Evolutionary conservation across 1,140 invertebrate genomes (phyloP).

Genomic region (Panagrolaimus sp.): DNA sequence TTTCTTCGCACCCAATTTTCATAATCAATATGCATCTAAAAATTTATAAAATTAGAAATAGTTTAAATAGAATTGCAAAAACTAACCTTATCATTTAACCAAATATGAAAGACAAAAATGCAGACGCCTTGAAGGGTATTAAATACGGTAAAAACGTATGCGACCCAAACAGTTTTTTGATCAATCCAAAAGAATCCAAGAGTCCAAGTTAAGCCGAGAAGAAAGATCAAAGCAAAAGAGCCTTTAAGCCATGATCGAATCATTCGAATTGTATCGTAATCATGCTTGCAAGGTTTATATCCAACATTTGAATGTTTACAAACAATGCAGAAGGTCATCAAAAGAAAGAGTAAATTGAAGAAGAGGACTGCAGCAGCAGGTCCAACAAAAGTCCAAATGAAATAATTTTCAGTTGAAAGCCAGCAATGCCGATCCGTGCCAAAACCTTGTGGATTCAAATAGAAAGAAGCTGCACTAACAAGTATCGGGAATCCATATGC

Average conservation of each 20-base stretch:
- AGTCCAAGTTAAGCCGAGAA: not conserved
- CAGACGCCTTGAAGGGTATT: not conserved
- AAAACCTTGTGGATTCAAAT: not conserved
- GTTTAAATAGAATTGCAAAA: not conserved
- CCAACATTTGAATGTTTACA: not conserved
- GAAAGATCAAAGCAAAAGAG: not conserved
- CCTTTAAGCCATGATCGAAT: not conserved
- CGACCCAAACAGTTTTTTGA: not conserved
- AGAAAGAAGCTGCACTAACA: not conserved
- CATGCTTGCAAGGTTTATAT: not conserved
- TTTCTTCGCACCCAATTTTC: not conserved
- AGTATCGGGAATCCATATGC: not conserved
- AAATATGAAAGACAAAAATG: constrained; percentile 4
- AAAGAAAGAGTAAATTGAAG: not conserved
- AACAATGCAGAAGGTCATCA: not conserved
- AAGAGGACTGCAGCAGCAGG: not conserved
- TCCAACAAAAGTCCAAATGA: not conserved
- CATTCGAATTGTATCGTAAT: not conserved
- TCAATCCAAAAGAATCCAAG: not conserved
- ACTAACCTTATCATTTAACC: not conserved
- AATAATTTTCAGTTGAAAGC: constrained; percentile 8
- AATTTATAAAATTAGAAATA: not conserved
- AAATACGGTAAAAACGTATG: not conserved
- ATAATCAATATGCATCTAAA: not conserved
- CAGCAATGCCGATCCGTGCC: constrained; percentile 1